Conservation (phyloP, 2,113 vertebrate species). For the Cairina moschata region DNA sequence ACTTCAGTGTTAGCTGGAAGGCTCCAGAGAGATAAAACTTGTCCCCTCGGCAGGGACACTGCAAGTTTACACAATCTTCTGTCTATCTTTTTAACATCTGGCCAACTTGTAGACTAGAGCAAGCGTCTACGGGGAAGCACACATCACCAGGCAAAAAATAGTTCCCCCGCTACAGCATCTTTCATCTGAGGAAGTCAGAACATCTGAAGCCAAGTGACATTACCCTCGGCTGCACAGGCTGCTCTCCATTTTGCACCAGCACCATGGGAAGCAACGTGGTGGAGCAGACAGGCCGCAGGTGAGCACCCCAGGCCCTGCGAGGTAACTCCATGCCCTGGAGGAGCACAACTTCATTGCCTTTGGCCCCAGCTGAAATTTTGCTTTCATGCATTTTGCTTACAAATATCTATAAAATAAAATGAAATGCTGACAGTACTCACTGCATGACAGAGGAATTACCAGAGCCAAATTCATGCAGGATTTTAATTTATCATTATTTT, state of each 20-base stretch:
- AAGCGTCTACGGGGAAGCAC: background rate
- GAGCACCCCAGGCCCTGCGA: background rate
- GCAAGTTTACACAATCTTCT: background rate
- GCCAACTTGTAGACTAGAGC: background rate
- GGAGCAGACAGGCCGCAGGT: background rate
- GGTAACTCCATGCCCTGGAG: background rate
- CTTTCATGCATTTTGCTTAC: background rate
- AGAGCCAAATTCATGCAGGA: background rate
- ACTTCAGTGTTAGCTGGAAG: background rate
- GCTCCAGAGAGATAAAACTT: background rate
- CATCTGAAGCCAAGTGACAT: background rate
- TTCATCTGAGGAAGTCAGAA: slow-evolving; percentile 33
- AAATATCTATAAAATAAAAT: background rate
- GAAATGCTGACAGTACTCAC: background rate
- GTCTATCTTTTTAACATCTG: background rate
- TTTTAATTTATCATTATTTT: background rate
- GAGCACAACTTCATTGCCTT: background rate
- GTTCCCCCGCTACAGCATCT: background rate
- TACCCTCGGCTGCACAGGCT: rapidly evolving
- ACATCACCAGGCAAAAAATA: background rate
- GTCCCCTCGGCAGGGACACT: rapidly evolving
- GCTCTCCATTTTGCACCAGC: background rate
- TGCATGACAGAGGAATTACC: background rate
- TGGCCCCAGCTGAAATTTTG: background rate
- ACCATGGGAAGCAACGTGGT: background rate